These are phyloP conservation scores for Poeciliopsis retropinna DNA, from an alignment of 2,113 vertebrate species.

Conservation along the genomic window DNA sequence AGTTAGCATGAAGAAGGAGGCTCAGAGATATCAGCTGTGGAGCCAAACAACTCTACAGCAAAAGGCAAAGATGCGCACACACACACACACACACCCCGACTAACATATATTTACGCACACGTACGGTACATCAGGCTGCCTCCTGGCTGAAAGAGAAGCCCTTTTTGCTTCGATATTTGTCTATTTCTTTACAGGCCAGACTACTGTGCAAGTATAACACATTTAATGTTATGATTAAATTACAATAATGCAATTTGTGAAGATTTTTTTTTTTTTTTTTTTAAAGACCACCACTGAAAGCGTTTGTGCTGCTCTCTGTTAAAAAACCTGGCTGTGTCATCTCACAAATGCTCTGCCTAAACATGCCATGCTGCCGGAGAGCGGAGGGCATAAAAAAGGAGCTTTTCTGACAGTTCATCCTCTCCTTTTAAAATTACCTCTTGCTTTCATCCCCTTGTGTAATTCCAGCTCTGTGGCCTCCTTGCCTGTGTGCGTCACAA, in stretches of 20 bases:
- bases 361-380: constrained; percentile 15
- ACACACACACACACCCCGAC: not conserved
- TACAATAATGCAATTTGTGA: constrained; percentile 13
- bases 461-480: constrained; percentile 62
- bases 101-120: constrained; percentile 1
- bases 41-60: constrained; percentile 38
- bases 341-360: constrained; percentile 30
- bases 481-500: constrained; percentile 28
- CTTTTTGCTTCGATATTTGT: constrained; percentile 18
- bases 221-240: not conserved
- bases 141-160: constrained; percentile 9
- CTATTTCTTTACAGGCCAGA: not conserved
- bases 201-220: not conserved
- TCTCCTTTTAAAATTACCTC: constrained; percentile 63
- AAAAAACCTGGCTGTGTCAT: constrained; percentile 17
- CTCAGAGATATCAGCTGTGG: constrained; percentile 21
- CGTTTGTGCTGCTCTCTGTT: constrained; percentile 18
- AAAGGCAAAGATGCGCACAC: constrained; percentile 18
- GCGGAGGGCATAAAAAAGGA: constrained; percentile 32
- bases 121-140: not conserved
- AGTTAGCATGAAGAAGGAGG: constrained; percentile 46
- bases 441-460: constrained; percentile 58
- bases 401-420: constrained; percentile 48
- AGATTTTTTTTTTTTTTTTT: too few species aligned
- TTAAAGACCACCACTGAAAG: not conserved